phyloP scores from a whole-genome alignment of 2,888 invertebrate species.

The Xestoiulus laeticollis region DNA sequence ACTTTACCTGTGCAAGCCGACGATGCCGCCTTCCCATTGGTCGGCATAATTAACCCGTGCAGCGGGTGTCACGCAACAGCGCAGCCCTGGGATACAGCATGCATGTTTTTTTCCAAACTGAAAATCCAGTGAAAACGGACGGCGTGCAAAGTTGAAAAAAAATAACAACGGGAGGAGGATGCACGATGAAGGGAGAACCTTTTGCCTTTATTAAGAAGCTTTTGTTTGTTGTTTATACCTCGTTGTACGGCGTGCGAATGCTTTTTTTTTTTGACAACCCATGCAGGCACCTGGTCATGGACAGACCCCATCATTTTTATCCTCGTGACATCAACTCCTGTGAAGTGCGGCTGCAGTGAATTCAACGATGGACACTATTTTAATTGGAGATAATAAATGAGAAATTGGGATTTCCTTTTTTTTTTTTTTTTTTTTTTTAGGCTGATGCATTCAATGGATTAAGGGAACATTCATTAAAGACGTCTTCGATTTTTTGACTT shows the following conservation, averaged over 20 bases:
- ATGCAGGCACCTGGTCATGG: too few relatives aligned
- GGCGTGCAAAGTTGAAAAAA: neutral
- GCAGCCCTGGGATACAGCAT: neutral
- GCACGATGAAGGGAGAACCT: neutral
- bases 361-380: too few relatives aligned
- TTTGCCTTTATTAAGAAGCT: constrained; percentile 6
- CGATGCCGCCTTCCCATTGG: constrained; percentile 1
- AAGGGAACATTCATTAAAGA: too few relatives aligned
- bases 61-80: constrained; percentile 21
- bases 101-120: neutral
- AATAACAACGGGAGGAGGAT: neutral
- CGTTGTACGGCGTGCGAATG: neutral
- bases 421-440: too few relatives aligned
- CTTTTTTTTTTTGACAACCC: too few relatives aligned
- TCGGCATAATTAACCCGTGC: constrained; percentile 36
- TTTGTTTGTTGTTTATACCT: neutral
- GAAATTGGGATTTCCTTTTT: too few relatives aligned
- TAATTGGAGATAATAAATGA: too few relatives aligned
- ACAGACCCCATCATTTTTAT: too few relatives aligned
- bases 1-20: constrained; percentile 25
- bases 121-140: neutral
- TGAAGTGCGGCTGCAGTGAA: too few relatives aligned
- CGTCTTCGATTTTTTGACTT: too few relatives aligned
- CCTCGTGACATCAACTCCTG: too few relatives aligned
- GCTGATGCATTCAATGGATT: too few relatives aligned